Evolutionary conservation across 2,113 vertebrate genomes (phyloP).

Genomic region (Jaculus jaculus): DNA sequence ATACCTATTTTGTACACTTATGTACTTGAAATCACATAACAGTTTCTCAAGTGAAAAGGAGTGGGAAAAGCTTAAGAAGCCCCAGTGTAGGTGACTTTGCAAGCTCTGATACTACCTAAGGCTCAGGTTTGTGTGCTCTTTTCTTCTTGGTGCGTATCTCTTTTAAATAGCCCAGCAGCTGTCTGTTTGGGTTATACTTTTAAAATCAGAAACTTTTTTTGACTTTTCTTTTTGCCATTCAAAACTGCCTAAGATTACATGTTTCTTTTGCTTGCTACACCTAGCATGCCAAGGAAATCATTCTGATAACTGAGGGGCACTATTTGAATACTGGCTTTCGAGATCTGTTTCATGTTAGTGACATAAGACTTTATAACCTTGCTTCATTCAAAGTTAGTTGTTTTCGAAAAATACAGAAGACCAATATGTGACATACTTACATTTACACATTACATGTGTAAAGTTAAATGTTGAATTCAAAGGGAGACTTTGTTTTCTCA

Average conservation of each 20-base stretch:
- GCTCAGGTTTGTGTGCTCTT: not conserved
- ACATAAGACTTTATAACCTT: conserved; percentile 7
- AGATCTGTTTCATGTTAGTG: conserved; percentile 1
- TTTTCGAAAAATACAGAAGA: conserved; percentile 23
- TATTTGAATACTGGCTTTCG: not conserved
- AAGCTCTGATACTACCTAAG: not conserved
- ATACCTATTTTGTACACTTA: too few relatives aligned
- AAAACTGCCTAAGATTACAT: not conserved
- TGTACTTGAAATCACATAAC: too few relatives aligned
- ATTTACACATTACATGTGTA: too few relatives aligned
- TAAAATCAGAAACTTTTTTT: not conserved
- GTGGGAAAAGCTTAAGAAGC: not conserved
- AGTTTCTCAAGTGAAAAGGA: not conserved
- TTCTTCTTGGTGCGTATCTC: not conserved
- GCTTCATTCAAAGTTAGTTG: not conserved
- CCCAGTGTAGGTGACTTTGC: not conserved
- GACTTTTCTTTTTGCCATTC: not conserved
- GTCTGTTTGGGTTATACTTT: conserved; percentile 12
- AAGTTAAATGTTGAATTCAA: conserved; percentile 39
- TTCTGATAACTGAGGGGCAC: not conserved
- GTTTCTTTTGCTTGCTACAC: not conserved
- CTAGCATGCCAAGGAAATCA: not conserved
- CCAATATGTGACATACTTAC: not conserved
- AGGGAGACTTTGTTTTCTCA: not conserved
- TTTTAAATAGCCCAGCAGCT: not conserved